These are phyloP conservation scores for Neelides sp. DNA, from an alignment of 1,140 invertebrate species.

Conservation along the genomic window DNA sequence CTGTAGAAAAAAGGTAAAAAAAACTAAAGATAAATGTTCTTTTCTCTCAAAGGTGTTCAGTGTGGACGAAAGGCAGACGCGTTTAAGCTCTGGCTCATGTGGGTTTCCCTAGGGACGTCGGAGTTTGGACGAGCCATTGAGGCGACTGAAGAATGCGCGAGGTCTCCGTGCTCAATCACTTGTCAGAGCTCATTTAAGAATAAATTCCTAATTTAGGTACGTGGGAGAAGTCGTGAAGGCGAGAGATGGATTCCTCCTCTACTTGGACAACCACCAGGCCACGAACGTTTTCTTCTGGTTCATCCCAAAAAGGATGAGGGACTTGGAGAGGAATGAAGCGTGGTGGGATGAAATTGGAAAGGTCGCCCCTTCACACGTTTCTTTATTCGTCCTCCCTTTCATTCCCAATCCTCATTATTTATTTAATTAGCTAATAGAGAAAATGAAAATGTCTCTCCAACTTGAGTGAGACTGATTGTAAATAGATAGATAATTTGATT, in stretches of 20 bases:
- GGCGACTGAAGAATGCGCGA: slow-evolving; percentile 46
- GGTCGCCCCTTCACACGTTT: too few relatives aligned
- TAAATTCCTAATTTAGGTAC: slow-evolving; percentile 34
- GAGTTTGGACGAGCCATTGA: slow-evolving; percentile 49
- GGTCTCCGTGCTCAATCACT: slow-evolving; percentile 30
- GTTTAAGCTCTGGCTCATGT: slow-evolving; percentile 87
- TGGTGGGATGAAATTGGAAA: slow-evolving; percentile 56
- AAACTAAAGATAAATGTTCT: neutral
- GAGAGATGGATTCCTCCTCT: slow-evolving; percentile 47
- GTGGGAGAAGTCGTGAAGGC: slow-evolving; percentile 40
- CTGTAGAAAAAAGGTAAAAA: too few relatives aligned
- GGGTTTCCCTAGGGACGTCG: slow-evolving; percentile 58
- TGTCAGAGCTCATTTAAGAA: neutral
- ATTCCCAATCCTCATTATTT: too few relatives aligned
- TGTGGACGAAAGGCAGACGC: slow-evolving; percentile 87
- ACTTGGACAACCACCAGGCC: slow-evolving; percentile 50
- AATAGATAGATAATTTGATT: too few relatives aligned
- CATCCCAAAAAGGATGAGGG: slow-evolving; percentile 60
- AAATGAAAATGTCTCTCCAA: too few relatives aligned
- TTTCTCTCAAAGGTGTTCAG: slow-evolving; percentile 45
- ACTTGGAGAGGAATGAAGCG: slow-evolving; percentile 43
- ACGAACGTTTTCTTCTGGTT: slow-evolving; percentile 83
- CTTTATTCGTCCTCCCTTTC: too few relatives aligned
- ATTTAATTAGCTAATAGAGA: too few relatives aligned
- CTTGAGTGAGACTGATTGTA: too few relatives aligned